phyloP scores from a whole-genome alignment of 2,797 vertebrate species.

The Martes flavigula region DNA sequence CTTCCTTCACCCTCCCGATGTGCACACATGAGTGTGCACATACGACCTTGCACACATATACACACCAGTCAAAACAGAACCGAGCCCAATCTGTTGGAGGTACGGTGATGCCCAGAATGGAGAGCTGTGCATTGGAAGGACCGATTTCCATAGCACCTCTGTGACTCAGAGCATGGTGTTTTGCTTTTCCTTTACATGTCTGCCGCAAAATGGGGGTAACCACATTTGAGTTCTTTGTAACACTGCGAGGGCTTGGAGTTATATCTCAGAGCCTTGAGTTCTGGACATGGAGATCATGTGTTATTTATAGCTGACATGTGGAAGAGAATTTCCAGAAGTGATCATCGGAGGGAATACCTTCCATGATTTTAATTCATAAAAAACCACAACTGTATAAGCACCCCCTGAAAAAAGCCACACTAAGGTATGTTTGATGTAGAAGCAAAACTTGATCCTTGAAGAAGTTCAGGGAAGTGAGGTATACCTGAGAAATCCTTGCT shows the following conservation, averaged over 20 bases:
- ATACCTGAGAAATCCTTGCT: not conserved
- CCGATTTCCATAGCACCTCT: not conserved
- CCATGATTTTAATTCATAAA: not conserved
- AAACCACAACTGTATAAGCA: not conserved
- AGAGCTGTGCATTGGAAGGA: not conserved
- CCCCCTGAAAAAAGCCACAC: not conserved
- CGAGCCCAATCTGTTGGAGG: fast-evolving
- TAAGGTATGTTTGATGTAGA: not conserved
- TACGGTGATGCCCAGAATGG: fast-evolving
- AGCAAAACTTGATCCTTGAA: not conserved
- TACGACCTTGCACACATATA: fast-evolving
- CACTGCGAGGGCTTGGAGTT: not conserved
- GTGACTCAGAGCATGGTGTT: not conserved
- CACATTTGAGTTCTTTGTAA: not conserved
- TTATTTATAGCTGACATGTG: not conserved
- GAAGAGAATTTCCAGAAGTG: not conserved
- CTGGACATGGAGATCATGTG: not conserved
- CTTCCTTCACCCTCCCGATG: fast-evolving
- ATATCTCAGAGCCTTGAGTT: not conserved
- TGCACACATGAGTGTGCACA: fast-evolving
- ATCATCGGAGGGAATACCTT: not conserved
- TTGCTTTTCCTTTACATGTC: not conserved
- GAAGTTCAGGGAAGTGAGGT: not conserved
- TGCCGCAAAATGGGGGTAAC: not conserved
- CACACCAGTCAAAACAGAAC: not conserved